These are phyloP conservation scores for Echinops telfairi DNA, from an alignment of 2,113 vertebrate species.

Conservation along the genomic window DNA sequence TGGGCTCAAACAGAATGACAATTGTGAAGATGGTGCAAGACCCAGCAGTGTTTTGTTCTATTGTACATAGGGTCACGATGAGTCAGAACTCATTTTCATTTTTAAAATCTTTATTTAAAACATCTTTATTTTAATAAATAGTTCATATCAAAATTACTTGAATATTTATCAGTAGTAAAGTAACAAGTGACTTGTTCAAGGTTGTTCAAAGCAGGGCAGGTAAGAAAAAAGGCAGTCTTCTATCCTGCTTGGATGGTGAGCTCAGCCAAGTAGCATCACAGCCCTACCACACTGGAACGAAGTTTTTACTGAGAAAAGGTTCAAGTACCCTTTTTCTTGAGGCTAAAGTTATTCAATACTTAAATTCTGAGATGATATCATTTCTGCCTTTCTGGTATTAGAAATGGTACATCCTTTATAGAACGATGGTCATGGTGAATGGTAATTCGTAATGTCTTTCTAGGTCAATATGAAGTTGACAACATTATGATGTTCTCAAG, in stretches of 20 bases:
- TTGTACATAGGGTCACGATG: not conserved
- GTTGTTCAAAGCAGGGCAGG: not conserved
- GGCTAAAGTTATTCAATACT: constrained; percentile 1
- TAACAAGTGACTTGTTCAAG: constrained; percentile 2
- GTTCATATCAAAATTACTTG: too few species aligned
- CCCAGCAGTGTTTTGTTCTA: not conserved
- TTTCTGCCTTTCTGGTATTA: not conserved
- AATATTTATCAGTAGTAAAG: not conserved
- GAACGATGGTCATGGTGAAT: not conserved
- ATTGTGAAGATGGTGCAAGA: not conserved
- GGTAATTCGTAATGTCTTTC: not conserved
- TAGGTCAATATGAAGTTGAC: not conserved
- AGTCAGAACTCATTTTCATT: not conserved
- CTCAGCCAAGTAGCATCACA: not conserved
- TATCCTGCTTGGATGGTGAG: not conserved
- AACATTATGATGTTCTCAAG: not conserved
- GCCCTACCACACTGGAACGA: not conserved
- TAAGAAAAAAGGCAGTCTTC: not conserved
- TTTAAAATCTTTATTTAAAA: too few species aligned
- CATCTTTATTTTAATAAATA: too few species aligned
- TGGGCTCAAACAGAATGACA: not conserved
- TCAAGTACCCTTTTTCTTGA: not conserved
- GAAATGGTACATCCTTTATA: constrained; percentile 5
- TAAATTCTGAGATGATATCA: constrained; percentile 36
- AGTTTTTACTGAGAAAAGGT: not conserved